phyloP scores from a whole-genome alignment of 2,888 invertebrate species.

The Stratiomys singularior region DNA sequence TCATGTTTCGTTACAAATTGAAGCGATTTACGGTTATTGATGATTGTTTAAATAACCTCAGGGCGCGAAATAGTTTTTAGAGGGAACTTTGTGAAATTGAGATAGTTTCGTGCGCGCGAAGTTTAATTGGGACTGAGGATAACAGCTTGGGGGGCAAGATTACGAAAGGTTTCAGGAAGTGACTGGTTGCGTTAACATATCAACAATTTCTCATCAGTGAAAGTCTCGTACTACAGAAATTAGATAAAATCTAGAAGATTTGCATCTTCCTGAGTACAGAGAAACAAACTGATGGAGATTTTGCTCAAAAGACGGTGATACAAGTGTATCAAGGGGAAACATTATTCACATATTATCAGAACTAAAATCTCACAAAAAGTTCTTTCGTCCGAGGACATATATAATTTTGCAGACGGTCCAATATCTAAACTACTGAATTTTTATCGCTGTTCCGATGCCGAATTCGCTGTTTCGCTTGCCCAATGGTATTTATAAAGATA shows the following conservation, averaged over 20 bases:
- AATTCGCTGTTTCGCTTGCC: slow-evolving; percentile 15
- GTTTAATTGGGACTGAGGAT: too few species aligned
- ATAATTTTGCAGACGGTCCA: slow-evolving; percentile 2
- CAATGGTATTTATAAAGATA: slow-evolving; percentile 48
- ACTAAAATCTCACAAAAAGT: slow-evolving; percentile 9
- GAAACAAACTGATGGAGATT: too few species aligned
- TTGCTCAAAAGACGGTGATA: too few species aligned
- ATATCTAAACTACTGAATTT: slow-evolving; percentile 42
- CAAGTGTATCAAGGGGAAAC: slow-evolving; percentile 3
- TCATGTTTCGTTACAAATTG: slow-evolving; percentile 38
- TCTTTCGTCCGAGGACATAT: background rate
- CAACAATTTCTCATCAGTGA: too few species aligned
- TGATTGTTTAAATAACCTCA: slow-evolving; percentile 35
- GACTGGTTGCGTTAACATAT: too few species aligned
- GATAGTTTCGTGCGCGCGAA: too few species aligned
- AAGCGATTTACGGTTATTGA: slow-evolving; percentile 43
- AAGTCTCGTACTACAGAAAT: too few species aligned
- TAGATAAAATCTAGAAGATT: too few species aligned
- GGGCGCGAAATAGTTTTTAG: slow-evolving; percentile 22
- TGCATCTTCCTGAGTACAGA: too few species aligned
- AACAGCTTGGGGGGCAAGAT: too few species aligned
- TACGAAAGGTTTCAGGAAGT: too few species aligned
- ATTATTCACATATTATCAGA: slow-evolving; percentile 35
- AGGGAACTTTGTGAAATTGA: too few species aligned
- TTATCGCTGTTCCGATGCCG: slow-evolving; percentile 26